Percentiles rank a stretch among this genome's conserved stretches.
Evolutionary conservation across 2,113 vertebrate species (phyloP).

Genomic region (Thamnophis sirtalis): DNA sequence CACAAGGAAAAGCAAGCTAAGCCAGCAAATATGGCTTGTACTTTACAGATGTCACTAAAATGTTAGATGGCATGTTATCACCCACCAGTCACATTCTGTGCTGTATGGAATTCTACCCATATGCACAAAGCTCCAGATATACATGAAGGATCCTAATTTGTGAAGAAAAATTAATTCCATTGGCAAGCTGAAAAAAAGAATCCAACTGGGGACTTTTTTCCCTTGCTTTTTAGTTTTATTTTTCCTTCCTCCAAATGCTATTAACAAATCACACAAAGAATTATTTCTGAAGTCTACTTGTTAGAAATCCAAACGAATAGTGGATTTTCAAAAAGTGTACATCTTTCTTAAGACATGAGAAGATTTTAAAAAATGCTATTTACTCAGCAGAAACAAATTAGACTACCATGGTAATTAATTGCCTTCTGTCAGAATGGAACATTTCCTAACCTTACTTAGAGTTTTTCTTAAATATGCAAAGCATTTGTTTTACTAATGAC

Average conservation of each 20-base stretch:
- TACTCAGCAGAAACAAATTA: not conserved
- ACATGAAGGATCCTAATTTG: not conserved
- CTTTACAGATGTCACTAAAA: not conserved
- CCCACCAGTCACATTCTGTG: not conserved
- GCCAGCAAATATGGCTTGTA: constrained; percentile 11
- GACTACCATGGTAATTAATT: not conserved
- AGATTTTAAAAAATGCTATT: not conserved
- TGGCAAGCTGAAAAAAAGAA: not conserved
- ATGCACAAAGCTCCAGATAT: not conserved
- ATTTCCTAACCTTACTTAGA: not conserved
- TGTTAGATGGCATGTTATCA: not conserved
- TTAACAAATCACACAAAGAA: not conserved
- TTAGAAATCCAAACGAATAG: not conserved
- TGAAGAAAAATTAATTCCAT: not conserved
- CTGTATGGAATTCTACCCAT: not conserved
- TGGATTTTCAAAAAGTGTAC: not conserved
- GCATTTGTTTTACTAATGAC: not conserved
- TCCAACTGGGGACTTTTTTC: not conserved
- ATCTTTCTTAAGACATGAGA: not conserved
- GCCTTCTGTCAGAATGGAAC: not conserved
- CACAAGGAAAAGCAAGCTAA: constrained; percentile 11
- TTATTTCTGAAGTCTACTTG: not conserved
- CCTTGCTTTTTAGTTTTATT: not conserved
- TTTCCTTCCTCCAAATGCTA: not conserved
- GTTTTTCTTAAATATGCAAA: not conserved